A percentile compares a stretch with the other conserved stretches of the same genome.
Evolutionary conservation across 2,888 invertebrate species (phyloP).

Genomic region (Hyposoter dolosus): DNA sequence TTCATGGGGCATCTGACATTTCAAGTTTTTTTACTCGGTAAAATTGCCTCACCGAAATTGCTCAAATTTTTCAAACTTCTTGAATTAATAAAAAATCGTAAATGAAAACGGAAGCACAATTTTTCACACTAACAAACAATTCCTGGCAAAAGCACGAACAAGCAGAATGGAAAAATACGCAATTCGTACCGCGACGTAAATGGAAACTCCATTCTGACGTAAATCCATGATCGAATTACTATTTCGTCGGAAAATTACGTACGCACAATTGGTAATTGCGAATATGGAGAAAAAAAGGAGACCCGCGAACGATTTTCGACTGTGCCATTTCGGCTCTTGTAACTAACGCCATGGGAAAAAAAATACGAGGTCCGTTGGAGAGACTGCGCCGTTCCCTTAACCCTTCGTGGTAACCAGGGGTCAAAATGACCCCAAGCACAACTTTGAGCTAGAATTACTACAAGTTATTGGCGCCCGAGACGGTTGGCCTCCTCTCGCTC

Average conservation of each 20-base stretch:
- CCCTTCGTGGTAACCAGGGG: no score
- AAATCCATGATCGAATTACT: slow-evolving; percentile 3
- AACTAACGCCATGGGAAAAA: no score
- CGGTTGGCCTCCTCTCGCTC: no score
- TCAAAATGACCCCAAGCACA: no score
- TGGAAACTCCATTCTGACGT: slow-evolving; percentile 15
- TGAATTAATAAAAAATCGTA: neutral
- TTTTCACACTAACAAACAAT: neutral
- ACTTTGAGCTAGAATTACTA: no score
- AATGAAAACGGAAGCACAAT: neutral
- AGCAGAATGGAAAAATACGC: neutral
- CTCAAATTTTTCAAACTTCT: neutral
- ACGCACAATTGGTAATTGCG: neutral
- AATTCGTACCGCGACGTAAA: slow-evolving; percentile 2
- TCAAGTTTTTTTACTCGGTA: neutral
- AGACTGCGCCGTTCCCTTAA: no score
- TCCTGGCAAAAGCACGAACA: neutral
- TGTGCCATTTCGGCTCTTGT: no score
- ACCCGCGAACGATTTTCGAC: no score
- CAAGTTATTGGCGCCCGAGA: no score
- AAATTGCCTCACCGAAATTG: neutral
- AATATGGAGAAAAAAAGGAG: neutral
- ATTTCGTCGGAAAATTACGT: slow-evolving; percentile 8
- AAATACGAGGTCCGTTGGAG: no score
- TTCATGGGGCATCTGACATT: neutral